A percentile compares a stretch with the other conserved stretches of the same genome.
phyloP scores from a whole-genome alignment of 2,797 vertebrate species.

The Pagetopsis macropterus region DNA sequence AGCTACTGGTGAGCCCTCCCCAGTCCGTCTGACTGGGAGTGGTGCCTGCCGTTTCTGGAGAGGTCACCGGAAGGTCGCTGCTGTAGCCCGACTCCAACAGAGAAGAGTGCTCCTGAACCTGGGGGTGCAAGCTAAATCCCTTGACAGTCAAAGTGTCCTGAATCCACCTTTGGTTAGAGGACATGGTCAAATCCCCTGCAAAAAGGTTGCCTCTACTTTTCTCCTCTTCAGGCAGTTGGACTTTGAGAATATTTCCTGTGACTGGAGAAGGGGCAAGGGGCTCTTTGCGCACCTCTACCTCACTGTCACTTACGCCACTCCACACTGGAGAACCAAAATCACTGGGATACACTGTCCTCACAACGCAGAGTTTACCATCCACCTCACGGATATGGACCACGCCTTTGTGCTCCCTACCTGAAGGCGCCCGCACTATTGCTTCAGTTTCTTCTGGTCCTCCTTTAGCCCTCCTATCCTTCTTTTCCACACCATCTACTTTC shows the following conservation, averaged over 20 bases:
- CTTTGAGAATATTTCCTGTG: constrained; percentile 68
- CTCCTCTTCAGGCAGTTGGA: constrained; percentile 62
- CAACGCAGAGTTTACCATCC: constrained; percentile 83
- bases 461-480: neutral
- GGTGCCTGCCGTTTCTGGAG: constrained; percentile 79
- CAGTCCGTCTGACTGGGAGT: constrained; percentile 81
- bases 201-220: constrained; percentile 1
- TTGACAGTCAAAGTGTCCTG: constrained; percentile 27
- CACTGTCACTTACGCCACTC: constrained; percentile 53
- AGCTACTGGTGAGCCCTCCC: constrained; percentile 79
- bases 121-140: constrained; percentile 62
- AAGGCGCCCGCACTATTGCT: constrained; percentile 13
- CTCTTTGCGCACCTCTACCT: constrained; percentile 69
- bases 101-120: constrained; percentile 43
- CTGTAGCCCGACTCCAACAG: constrained; percentile 80
- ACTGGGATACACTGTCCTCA: constrained; percentile 83
- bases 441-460: constrained; percentile 13
- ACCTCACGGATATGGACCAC: constrained; percentile 85
- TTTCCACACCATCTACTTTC: constrained; percentile 20
- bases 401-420: constrained; percentile 71
- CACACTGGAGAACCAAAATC: constrained; percentile 81
- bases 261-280: constrained; percentile 50
- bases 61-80: constrained; percentile 84
- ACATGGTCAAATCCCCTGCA: neutral
- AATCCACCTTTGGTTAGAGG: constrained; percentile 7